Evolutionary conservation across 1,140 invertebrate genomes (phyloP), one percentile per base, ranked within the genome.

Genomic region (Psilanteris sp.): DNA sequence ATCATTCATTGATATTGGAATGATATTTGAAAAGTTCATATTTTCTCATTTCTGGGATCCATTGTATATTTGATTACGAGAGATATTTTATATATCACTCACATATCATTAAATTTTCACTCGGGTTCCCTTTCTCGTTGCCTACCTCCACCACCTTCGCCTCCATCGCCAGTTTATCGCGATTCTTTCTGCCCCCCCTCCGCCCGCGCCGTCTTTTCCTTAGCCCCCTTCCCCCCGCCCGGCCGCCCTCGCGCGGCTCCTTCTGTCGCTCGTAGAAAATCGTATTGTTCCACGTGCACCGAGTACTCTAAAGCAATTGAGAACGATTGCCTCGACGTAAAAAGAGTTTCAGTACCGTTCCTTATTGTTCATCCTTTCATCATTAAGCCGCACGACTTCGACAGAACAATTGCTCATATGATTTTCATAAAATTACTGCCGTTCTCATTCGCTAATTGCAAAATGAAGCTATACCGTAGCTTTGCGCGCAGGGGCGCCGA

Each of bases 281-380:
- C 66, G 41, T 70, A 81, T 82, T 80, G 80, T 82, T 81, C 77
- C 52, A 74, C 29, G 67, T 70, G 55, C 48, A 66, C 27, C 34
- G 34, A 29, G 27, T 59, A 43, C 66, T 59, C 54, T 18, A 9
- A 34, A 52, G 52, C 66, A 59, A 70, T 70, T 70, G 52, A 44
- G 36, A 70, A 70, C 66, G 66, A 70, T 70, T 44, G 62, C 39
- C 62, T 39, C 31, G 41, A 32, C 16, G 39, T 66, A 52, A 55
- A 71, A 62, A 54, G 15, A 62, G 55, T 48, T 62, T 71, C 55
- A 62, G 54, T 71, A 61, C 67, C 55, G 67, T 71, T 71, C 55
- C 67, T 61, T 71, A 71, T 71, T 71, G 67, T 71, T 71, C 44
- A 48, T 52, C 55, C 67, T 57, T 70, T 70, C 66, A 50, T 70